These are phyloP conservation scores for Tenebrio molitor DNA, from an alignment of 1,140 invertebrate genomes.

Conservation along the genomic window DNA sequence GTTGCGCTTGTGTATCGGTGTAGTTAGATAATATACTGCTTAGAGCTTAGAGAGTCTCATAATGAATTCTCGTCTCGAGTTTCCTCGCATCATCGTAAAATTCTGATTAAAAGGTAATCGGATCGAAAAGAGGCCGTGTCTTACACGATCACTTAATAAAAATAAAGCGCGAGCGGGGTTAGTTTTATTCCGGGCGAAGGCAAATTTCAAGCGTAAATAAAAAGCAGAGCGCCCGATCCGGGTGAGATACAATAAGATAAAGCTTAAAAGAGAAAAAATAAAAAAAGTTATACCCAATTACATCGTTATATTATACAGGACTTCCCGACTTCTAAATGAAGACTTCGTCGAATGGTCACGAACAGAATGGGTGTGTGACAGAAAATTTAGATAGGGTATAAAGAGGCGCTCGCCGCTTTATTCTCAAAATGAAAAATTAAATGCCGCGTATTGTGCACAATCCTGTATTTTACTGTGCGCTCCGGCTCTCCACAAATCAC, in stretches of 20 bases:
- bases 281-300: conserved; percentile 37
- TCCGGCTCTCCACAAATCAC: conserved; percentile 12
- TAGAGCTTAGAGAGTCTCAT: conserved; percentile 21
- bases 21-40: conserved; percentile 27
- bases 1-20: not conserved
- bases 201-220: not conserved
- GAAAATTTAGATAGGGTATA: conserved; percentile 36
- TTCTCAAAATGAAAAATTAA: conserved; percentile 36
- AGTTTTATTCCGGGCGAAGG: conserved; percentile 15
- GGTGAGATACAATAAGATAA: conserved; percentile 27
- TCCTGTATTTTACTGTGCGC: not conserved
- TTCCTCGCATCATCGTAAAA: conserved; percentile 24
- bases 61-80: conserved; percentile 33
- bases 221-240: not conserved
- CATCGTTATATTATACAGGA: conserved; percentile 34
- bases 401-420: conserved; percentile 12
- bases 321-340: conserved; percentile 40
- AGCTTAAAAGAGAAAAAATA: conserved; percentile 31
- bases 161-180: conserved; percentile 14
- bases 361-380: conserved; percentile 37
- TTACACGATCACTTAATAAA: conserved; percentile 16
- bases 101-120: conserved; percentile 35
- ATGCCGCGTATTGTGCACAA: conserved; percentile 25
- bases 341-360: conserved; percentile 27
- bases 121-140: conserved; percentile 10